Percentiles rank a stretch among this genome's conserved stretches.
These are phyloP conservation scores for Hyalella azteca DNA, from an alignment of 2,888 invertebrate genomes.

Conservation along the genomic window DNA sequence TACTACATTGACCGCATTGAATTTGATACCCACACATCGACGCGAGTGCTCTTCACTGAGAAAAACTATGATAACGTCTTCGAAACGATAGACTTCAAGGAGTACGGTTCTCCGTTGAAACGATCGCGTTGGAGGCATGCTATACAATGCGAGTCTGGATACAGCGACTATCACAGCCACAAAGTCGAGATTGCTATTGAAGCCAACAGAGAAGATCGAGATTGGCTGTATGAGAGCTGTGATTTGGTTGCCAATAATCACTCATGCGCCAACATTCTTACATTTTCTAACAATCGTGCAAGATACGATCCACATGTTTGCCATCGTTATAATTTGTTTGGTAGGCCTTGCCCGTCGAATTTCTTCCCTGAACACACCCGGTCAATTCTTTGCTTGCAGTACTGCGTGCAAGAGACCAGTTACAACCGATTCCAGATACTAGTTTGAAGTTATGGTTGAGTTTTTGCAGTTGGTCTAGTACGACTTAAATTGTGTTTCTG, in stretches of 20 bases:
- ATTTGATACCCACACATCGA: not conserved
- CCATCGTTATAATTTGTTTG: not conserved
- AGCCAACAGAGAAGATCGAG: not conserved
- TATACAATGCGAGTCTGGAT: no score
- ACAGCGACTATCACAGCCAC: not conserved
- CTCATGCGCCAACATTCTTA: not conserved
- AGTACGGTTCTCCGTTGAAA: not conserved
- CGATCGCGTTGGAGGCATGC: not conserved
- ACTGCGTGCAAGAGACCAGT: no score
- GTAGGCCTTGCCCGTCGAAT: not conserved
- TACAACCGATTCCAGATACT: no score
- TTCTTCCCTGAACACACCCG: not conserved
- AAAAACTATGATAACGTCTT: not conserved
- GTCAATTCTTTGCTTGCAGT: no score
- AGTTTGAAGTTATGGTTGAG: no score
- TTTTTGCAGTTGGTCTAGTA: no score
- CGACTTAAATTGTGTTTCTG: no score
- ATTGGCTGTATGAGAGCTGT: not conserved
- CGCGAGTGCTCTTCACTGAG: not conserved
- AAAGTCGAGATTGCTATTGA: not conserved
- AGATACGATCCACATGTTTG: not conserved
- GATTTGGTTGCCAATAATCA: not conserved
- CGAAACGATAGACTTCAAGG: not conserved
- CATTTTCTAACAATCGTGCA: not conserved
- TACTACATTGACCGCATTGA: constrained; percentile 11